phyloP scores from a whole-genome alignment of 2,888 invertebrate species.

The Troides helena region DNA sequence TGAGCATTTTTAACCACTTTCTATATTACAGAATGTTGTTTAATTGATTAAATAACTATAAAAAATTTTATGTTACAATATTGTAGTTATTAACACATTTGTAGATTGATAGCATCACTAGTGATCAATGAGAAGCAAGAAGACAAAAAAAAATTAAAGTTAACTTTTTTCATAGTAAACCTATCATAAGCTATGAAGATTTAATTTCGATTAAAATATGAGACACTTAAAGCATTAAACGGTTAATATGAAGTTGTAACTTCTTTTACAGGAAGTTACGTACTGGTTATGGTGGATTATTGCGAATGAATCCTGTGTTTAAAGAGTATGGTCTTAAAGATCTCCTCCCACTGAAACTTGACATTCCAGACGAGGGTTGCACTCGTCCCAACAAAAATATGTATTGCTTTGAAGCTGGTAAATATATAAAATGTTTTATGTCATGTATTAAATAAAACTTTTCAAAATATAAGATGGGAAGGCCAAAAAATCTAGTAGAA shows the following conservation, averaged over 20 bases:
- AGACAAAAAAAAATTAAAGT: too few relatives aligned
- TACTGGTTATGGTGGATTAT: slow-evolving; percentile 88
- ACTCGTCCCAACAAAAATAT: slow-evolving; percentile 93
- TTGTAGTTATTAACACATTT: too few relatives aligned
- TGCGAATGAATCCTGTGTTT: slow-evolving; percentile 94
- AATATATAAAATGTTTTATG: slow-evolving; percentile 38
- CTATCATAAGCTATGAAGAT: too few relatives aligned
- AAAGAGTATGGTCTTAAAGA: slow-evolving; percentile 93
- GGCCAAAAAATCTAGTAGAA: too few relatives aligned
- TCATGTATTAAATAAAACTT: not conserved
- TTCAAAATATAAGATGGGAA: not conserved
- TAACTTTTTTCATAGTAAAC: too few relatives aligned
- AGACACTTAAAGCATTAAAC: too few relatives aligned
- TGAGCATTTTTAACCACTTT: slow-evolving; percentile 4
- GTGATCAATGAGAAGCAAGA: too few relatives aligned
- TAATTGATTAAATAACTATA: slow-evolving; percentile 1
- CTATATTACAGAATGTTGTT: slow-evolving; percentile 13
- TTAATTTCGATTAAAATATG: too few relatives aligned
- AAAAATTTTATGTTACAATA: not conserved
- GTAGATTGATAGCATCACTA: too few relatives aligned
- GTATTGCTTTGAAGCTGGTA: slow-evolving; percentile 96
- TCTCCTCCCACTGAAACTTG: slow-evolving; percentile 90
- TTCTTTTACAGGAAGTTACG: slow-evolving; percentile 84
- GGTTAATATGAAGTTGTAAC: not conserved
- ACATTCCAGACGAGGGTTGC: slow-evolving; percentile 95